Conservation (phyloP, 2,113 vertebrate species). For the Cyphomyrus discorhynchus region DNA sequence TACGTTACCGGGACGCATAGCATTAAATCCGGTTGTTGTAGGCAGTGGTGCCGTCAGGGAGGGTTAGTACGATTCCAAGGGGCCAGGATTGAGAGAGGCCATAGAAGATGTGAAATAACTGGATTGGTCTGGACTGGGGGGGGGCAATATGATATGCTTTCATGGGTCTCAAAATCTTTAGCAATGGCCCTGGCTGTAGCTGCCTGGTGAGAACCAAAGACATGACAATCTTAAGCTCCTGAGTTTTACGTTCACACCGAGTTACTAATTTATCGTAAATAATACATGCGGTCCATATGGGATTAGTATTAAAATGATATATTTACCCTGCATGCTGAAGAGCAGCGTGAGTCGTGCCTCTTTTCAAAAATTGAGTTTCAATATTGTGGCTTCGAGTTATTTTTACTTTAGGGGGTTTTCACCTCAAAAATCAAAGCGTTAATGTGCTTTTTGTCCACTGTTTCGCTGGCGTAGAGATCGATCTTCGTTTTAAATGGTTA, state of each 20-base stretch:
- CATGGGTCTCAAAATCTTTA: background rate
- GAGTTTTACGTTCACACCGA: background rate
- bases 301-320: background rate
- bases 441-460: slow-evolving; percentile 3
- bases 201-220: background rate
- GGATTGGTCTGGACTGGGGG: too few relatives aligned
- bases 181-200: background rate
- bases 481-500: slow-evolving; percentile 3
- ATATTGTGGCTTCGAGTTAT: background rate
- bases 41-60: background rate
- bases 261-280: background rate
- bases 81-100: too few relatives aligned
- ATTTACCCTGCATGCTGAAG: background rate
- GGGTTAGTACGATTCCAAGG: too few relatives aligned
- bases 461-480: background rate
- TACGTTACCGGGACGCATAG: background rate
- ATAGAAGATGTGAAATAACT: too few relatives aligned
- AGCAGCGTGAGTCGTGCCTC: background rate
- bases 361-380: background rate
- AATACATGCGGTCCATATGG: background rate
- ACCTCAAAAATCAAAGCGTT: background rate
- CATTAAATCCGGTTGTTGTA: background rate
- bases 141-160: background rate
- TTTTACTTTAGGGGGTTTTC: slow-evolving; percentile 3
- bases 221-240: background rate